Evolutionary conservation across 1,140 invertebrate species (phyloP).

Genomic region (Papilio helenus): DNA sequence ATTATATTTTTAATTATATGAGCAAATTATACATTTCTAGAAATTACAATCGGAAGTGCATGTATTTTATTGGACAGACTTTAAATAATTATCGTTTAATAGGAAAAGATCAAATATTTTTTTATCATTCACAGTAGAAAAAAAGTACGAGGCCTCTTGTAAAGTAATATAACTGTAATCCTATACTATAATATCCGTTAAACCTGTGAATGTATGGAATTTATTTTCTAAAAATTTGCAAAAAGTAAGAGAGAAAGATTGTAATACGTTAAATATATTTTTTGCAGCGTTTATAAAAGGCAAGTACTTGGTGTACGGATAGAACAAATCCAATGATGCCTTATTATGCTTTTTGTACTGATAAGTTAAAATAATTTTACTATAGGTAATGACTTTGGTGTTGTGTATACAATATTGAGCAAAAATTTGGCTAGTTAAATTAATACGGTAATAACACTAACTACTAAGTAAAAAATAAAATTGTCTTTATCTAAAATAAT

Average conservation of each 20-base stretch:
- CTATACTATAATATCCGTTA: slow-evolving; percentile 9
- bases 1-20: neutral
- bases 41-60: neutral
- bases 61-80: neutral
- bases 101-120: neutral
- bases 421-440: slow-evolving; percentile 81
- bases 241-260: neutral
- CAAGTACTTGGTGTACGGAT: neutral
- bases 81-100: neutral
- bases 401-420: slow-evolving; percentile 81
- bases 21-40: neutral
- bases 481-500: slow-evolving; percentile 75
- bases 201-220: neutral
- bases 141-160: slow-evolving; percentile 3
- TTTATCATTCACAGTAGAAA: neutral
- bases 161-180: neutral
- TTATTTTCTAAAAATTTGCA: neutral
- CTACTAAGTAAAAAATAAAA: slow-evolving; percentile 71
- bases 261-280: slow-evolving; percentile 1
- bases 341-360: slow-evolving; percentile 80
- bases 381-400: slow-evolving; percentile 80
- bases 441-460: slow-evolving; percentile 71
- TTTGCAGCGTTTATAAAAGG: neutral
- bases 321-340: slow-evolving; percentile 32
- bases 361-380: slow-evolving; percentile 70